Base-by-base conservation (phyloP, 2,797 vertebrate genomes). In the Acanthornis magna region DNA sequence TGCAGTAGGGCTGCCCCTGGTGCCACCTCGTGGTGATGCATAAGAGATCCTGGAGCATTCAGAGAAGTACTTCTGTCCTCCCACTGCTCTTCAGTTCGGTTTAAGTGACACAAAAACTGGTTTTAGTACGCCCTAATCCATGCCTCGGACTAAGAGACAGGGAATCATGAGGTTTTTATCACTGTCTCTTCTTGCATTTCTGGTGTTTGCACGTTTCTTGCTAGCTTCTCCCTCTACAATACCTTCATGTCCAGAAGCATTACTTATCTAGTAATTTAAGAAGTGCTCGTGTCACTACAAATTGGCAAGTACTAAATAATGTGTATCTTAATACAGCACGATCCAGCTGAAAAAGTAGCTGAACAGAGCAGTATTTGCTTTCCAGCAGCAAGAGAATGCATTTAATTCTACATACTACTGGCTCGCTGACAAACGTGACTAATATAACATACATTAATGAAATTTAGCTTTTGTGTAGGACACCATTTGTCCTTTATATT, bases 11-110 rank as follows among this genome's bases (percentile, higher is more conserved):
- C 54, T 85, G 61, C 42, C 67, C 80, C 74, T 90, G 74, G 61
- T 90, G 88, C 88, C 89, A 87, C 15, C 89, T 91, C 72, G 89
- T 72, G 89, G 89, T 30, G 40, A 42, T 7, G 77, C 32, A 7
- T 1, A 34, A 48, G 36, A 43, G 21, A 55, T 38, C 89, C 60
- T 5, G 2, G 47, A 36, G 9, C 67, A 27, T 4, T 65, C 62
- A 16, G 8, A 60, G 48, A 10, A 20, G 10, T 8, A 18, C 11
- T 5, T 29, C 43, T 8, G 38, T 27, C 1, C 65, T 27, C 1
- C 65, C 15, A 4, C 0, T 1, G 7, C 17, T 66, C 55, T 42
- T 43, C 63, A 36, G 21, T 4, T 40, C 53, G 5, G 30, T 30
- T 57, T 14, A 27, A 50, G 15, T 4, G 54, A 54, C 9, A 53